A percentile compares a stretch with the other conserved stretches of the same genome.
phyloP scores from a whole-genome alignment of 2,888 invertebrate genomes.

The Spodoptera exigua region DNA sequence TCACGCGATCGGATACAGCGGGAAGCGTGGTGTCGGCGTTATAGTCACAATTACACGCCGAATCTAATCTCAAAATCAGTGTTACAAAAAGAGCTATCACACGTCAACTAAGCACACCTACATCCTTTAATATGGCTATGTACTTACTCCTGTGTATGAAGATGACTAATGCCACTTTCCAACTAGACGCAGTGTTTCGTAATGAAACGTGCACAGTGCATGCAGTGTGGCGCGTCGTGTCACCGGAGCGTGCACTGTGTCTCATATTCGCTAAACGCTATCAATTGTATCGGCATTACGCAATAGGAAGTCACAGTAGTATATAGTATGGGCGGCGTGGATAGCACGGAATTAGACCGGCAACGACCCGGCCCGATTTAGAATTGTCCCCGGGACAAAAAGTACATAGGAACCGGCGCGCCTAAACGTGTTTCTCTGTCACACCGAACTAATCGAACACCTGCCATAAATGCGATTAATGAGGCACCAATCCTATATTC shows the following conservation, averaged over 20 bases:
- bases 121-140: conserved; percentile 53
- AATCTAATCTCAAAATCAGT: conserved; percentile 60
- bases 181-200: conserved; percentile 35
- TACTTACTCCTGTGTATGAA: conserved; percentile 48
- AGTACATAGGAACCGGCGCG: conserved; percentile 77
- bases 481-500: not conserved
- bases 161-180: conserved; percentile 58
- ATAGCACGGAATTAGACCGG: conserved; percentile 79
- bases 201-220: conserved; percentile 42
- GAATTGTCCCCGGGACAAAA: conserved; percentile 84
- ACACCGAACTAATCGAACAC: conserved; percentile 50
- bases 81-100: conserved; percentile 59
- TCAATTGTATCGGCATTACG: conserved; percentile 77
- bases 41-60: conserved; percentile 51
- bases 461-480: not conserved
- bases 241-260: conserved; percentile 41
- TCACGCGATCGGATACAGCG: conserved; percentile 49
- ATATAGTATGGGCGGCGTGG: conserved; percentile 59
- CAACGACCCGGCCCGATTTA: conserved; percentile 82
- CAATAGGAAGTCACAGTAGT: conserved; percentile 79
- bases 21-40: conserved; percentile 52
- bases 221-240: conserved; percentile 13
- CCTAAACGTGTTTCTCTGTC: conserved; percentile 65
- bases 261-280: conserved; percentile 49
- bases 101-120: conserved; percentile 55